phyloP scores from a whole-genome alignment of 2,113 vertebrate species.

The Coregonus clupeaformis region DNA sequence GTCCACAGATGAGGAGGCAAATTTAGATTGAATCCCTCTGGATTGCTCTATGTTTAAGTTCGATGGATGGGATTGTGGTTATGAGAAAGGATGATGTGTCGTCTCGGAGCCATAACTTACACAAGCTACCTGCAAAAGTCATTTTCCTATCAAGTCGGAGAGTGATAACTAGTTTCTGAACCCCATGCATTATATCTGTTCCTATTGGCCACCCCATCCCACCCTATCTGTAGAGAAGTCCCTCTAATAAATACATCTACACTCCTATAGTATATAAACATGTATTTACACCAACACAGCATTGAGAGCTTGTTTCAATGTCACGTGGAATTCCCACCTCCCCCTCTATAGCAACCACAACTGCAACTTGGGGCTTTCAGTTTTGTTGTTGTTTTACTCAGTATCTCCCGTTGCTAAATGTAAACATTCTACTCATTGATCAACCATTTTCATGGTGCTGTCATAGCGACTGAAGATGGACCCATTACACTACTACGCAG shows the following conservation, averaged over 20 bases:
- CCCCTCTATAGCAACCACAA: constrained; percentile 6
- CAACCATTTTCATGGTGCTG: constrained; percentile 10
- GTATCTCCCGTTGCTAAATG: constrained; percentile 29
- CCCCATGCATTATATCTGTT: too few relatives aligned
- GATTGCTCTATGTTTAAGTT: too few relatives aligned
- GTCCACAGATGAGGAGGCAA: too few relatives aligned
- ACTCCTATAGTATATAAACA: constrained; percentile 31
- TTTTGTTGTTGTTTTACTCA: neutral
- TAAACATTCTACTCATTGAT: constrained; percentile 63
- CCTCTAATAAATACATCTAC: neutral
- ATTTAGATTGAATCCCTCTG: too few relatives aligned
- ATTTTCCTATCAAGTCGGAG: too few relatives aligned
- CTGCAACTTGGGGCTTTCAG: constrained; percentile 3
- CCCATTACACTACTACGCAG: neutral
- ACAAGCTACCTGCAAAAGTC: too few relatives aligned
- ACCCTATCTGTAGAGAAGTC: neutral
- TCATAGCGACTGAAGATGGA: neutral
- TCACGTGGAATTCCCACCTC: neutral
- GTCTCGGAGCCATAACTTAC: neutral
- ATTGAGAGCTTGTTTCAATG: constrained; percentile 34
- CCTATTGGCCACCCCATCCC: too few relatives aligned
- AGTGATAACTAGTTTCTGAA: too few relatives aligned
- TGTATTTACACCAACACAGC: constrained; percentile 36
- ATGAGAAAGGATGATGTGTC: too few relatives aligned
- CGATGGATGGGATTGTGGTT: too few relatives aligned